Conservation (phyloP, 1,140 invertebrate species). For the Apis mellifera region DNA sequence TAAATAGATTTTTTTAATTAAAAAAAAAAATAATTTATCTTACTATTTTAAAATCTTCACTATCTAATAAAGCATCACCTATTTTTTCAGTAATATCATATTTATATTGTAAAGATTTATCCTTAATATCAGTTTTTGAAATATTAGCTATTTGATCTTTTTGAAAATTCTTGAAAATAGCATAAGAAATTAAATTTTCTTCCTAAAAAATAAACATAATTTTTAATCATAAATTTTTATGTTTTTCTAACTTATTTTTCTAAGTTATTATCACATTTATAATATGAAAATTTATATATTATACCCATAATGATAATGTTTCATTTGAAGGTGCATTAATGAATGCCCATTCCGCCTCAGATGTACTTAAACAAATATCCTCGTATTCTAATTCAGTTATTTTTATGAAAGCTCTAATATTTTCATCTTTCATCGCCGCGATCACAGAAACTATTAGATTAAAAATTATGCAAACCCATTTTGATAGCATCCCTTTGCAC, state of each 20-base stretch:
- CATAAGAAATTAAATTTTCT: constrained; percentile 58
- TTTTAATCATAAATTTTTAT: neutral
- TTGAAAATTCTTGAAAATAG: constrained; percentile 57
- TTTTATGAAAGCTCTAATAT: constrained; percentile 57
- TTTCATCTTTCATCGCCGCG: constrained; percentile 24
- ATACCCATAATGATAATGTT: constrained; percentile 68
- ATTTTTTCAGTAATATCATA: constrained; percentile 77
- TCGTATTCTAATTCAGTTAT: constrained; percentile 73
- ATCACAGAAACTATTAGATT: constrained; percentile 51
- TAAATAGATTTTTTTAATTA: neutral
- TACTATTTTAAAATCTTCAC: constrained; percentile 82
- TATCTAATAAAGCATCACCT: constrained; percentile 81
- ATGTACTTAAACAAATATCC: constrained; percentile 68
- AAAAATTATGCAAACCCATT: constrained; percentile 63
- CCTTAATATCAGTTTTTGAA: constrained; percentile 11
- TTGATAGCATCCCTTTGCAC: constrained; percentile 65
- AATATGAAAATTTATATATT: constrained; percentile 34
- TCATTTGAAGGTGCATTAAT: constrained; percentile 62
- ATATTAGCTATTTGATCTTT: constrained; percentile 37
- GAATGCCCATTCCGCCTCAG: constrained; percentile 73
- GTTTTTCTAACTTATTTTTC: neutral
- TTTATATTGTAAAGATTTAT: constrained; percentile 59
- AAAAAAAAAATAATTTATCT: neutral
- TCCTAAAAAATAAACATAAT: constrained; percentile 58
- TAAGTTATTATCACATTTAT: neutral